Evolutionary conservation across 30 jellyfish, hydroid and myxozoan genomes (phyloP).

Genomic region (Euphysa ruthae): DNA sequence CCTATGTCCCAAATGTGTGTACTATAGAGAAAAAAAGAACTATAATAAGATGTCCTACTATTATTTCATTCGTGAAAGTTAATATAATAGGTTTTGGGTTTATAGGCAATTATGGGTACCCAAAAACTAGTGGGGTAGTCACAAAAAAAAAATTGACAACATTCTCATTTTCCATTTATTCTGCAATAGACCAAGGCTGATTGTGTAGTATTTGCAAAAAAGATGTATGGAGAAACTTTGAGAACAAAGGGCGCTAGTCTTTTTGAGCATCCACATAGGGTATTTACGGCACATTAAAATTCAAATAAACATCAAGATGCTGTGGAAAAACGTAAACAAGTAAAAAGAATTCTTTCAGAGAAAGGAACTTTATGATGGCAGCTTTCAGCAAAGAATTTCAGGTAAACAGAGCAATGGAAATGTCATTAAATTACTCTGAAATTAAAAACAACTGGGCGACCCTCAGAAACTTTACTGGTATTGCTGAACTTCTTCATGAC

Average conservation of each 20-base stretch:
- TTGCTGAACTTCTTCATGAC: neutral
- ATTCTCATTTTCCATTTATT: too few species aligned
- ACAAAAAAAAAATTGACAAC: too few species aligned
- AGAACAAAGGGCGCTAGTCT: conserved; percentile 1
- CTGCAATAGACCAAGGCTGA: neutral
- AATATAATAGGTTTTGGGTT: too few species aligned
- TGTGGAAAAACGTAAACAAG: neutral
- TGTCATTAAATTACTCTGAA: neutral
- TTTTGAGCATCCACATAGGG: conserved; percentile 1
- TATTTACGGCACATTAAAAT: neutral
- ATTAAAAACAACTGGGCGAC: conserved; percentile 15
- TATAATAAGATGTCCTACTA: too few species aligned
- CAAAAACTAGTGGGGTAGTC: too few species aligned
- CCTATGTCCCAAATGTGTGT: too few species aligned
- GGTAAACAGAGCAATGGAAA: neutral
- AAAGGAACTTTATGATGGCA: conserved; percentile 8
- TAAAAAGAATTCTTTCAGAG: neutral
- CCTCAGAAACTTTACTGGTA: conserved; percentile 1
- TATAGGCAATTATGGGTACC: too few species aligned
- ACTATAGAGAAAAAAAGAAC: too few species aligned
- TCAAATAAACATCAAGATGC: neutral
- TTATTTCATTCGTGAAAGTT: too few species aligned
- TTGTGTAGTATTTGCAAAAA: neutral
- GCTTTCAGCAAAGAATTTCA: neutral
- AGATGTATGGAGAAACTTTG: conserved; percentile 7